phyloP scores from a whole-genome alignment of 2,888 invertebrate species.

The Dynastes grantii region DNA sequence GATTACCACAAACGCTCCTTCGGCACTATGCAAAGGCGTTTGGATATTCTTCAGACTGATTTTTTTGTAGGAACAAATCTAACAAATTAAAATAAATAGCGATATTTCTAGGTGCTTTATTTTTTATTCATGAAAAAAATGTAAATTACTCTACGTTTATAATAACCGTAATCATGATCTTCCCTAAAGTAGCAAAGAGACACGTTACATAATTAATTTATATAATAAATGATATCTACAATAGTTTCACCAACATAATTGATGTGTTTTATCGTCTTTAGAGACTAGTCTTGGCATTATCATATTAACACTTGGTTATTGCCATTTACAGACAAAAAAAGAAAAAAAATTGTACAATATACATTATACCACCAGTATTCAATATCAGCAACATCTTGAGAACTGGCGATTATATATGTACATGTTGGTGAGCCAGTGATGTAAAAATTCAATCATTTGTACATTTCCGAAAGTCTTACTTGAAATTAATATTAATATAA shows the following conservation, averaged over 20 bases:
- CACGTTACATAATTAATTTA: slow-evolving; percentile 61
- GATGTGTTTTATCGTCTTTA: slow-evolving; percentile 57
- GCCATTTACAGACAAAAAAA: slow-evolving; percentile 57
- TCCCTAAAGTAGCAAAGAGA: slow-evolving; percentile 63
- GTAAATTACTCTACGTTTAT: slow-evolving; percentile 77
- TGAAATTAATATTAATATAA: slow-evolving; percentile 36
- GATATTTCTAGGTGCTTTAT: slow-evolving; percentile 69
- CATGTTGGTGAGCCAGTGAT: slow-evolving; percentile 49
- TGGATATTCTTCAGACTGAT: no score
- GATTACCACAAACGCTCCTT: no score
- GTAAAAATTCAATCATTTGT: slow-evolving; percentile 43
- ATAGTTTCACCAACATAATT: slow-evolving; percentile 59
- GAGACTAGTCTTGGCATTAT: slow-evolving; percentile 61
- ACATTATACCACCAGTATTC: slow-evolving; percentile 58
- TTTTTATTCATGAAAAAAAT: slow-evolving; percentile 81
- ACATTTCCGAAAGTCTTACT: slow-evolving; percentile 45
- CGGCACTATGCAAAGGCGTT: no score
- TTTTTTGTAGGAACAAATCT: not conserved
- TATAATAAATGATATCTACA: slow-evolving; percentile 65
- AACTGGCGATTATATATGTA: slow-evolving; percentile 47
- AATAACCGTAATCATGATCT: slow-evolving; percentile 62
- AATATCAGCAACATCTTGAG: slow-evolving; percentile 50
- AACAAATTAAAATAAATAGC: not conserved
- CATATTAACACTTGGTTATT: slow-evolving; percentile 61
- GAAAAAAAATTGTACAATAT: slow-evolving; percentile 61